Evolutionary conservation across 2,888 invertebrate genomes (phyloP).

Genomic region (Troglohyphantes excavatus): DNA sequence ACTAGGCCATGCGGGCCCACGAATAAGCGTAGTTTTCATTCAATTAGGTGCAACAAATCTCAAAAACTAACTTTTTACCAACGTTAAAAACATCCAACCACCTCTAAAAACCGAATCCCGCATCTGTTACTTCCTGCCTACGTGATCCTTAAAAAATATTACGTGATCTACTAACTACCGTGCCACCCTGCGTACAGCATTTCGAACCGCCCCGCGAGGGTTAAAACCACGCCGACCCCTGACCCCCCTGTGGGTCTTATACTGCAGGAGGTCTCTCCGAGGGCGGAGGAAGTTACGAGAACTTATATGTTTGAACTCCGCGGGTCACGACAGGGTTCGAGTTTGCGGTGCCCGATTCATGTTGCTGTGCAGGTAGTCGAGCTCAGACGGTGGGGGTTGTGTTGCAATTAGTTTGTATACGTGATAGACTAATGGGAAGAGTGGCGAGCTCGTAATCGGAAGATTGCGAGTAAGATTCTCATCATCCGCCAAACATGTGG

Average conservation of each 20-base stretch:
- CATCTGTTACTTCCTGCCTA: slow-evolving; percentile 75
- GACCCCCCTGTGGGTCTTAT: not conserved
- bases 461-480: too few relatives aligned
- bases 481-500: too few relatives aligned
- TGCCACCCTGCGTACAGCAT: slow-evolving; percentile 53
- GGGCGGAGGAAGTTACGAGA: not conserved
- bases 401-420: too few relatives aligned
- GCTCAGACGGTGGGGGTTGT: too few relatives aligned
- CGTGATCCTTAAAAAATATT: slow-evolving; percentile 35
- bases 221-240: not conserved
- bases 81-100: not conserved
- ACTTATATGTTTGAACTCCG: not conserved
- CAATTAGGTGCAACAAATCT: too few relatives aligned
- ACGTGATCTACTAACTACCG: not conserved
- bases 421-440: too few relatives aligned
- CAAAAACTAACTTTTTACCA: not conserved
- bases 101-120: too few relatives aligned
- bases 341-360: not conserved
- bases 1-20: too few relatives aligned
- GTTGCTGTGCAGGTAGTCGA: not conserved
- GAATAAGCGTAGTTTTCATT: too few relatives aligned
- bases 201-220: slow-evolving; percentile 24
- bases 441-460: too few relatives aligned
- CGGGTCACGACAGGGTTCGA: not conserved
- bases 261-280: not conserved